These are phyloP conservation scores for Leptodactylus fuscus DNA, from an alignment of 2,113 vertebrate species.

Conservation along the genomic window DNA sequence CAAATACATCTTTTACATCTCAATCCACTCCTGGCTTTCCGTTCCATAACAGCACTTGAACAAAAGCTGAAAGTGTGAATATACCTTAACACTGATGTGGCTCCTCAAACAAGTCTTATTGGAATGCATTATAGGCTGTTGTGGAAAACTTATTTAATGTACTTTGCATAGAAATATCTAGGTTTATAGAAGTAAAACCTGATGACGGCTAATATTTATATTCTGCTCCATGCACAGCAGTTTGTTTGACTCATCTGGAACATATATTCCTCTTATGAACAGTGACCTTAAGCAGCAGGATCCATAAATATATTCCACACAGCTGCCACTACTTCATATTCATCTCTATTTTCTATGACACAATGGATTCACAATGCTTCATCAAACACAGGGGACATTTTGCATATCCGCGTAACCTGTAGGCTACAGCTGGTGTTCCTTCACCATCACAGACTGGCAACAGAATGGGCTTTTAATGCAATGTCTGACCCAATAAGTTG, in stretches of 20 bases:
- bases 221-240: slow-evolving; percentile 10
- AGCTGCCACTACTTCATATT: slow-evolving; percentile 45
- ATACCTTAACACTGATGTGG: no score
- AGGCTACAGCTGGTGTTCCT: slow-evolving; percentile 52
- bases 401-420: slow-evolving; percentile 48
- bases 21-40: no score
- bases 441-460: slow-evolving; percentile 41
- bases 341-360: slow-evolving; percentile 51
- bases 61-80: no score
- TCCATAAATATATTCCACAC: slow-evolving; percentile 47
- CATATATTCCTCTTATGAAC: slow-evolving; percentile 42
- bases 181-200: not conserved
- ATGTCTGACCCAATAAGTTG: slow-evolving; percentile 46
- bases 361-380: slow-evolving; percentile 56
- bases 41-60: no score
- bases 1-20: no score
- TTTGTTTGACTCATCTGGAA: slow-evolving; percentile 14
- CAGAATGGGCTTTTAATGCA: slow-evolving; percentile 40
- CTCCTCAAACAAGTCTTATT: no score
- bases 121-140: no score
- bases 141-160: no score
- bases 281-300: slow-evolving; percentile 47
- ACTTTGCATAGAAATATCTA: not conserved
- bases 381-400: slow-evolving; percentile 44
- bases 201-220: not conserved